Percentiles rank a stretch among this genome's conserved stretches.
Conservation (phyloP, 1,140 invertebrate genomes). For the Cardiocondyla obscurior region DNA sequence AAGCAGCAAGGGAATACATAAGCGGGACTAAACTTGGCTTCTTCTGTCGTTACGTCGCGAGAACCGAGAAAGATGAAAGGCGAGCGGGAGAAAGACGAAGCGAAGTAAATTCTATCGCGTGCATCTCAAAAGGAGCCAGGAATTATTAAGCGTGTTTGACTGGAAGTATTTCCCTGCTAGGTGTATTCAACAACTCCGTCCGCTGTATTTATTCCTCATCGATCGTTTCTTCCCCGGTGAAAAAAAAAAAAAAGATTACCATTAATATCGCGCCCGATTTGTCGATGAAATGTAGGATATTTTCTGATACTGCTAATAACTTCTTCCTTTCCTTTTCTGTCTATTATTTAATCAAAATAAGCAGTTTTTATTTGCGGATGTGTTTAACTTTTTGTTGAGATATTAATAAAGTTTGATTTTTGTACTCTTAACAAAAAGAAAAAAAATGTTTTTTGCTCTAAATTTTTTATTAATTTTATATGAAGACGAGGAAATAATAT, state of each 20-base stretch:
- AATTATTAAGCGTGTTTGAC: constrained; percentile 49
- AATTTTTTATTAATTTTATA: not conserved
- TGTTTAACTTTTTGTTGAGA: not conserved
- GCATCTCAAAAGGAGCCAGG: constrained; percentile 38
- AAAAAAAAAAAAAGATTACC: not conserved
- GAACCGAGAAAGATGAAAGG: not conserved
- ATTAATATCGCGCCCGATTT: not conserved
- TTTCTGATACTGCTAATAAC: not conserved
- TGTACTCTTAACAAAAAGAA: not conserved
- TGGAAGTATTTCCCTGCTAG: not conserved
- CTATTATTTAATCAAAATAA: not conserved
- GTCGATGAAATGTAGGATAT: not conserved
- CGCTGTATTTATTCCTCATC: not conserved
- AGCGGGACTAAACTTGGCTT: constrained; percentile 50
- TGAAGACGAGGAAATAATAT: not conserved
- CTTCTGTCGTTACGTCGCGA: constrained; percentile 21
- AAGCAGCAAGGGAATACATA: constrained; percentile 56
- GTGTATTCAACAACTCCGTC: not conserved
- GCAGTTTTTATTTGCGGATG: not conserved
- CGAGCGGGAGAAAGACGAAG: not conserved
- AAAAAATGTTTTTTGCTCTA: not conserved
- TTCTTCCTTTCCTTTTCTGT: not conserved
- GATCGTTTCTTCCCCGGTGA: not conserved
- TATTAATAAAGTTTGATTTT: not conserved
- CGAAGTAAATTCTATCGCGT: constrained; percentile 37